Evolutionary conservation across 1,140 invertebrate genomes (phyloP).

Genomic region (Bombus sibiricus): DNA sequence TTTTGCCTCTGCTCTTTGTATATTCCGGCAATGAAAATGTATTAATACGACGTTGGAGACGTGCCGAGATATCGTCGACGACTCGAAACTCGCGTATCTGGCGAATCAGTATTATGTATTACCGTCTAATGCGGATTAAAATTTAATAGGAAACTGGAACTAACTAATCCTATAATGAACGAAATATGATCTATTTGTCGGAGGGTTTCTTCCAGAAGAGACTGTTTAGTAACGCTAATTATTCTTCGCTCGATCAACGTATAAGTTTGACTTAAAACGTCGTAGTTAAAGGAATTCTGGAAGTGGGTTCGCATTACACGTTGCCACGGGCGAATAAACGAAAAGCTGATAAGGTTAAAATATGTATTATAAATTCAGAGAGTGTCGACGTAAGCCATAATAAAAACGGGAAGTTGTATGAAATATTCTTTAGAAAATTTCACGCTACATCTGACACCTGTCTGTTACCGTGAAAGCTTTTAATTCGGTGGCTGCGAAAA

Average conservation of each 20-base stretch:
- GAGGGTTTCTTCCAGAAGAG: not conserved
- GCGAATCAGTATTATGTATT: no score
- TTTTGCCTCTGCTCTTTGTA: no score
- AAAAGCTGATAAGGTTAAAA: not conserved
- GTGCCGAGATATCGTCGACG: not conserved
- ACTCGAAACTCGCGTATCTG: not conserved
- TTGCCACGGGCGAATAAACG: not conserved
- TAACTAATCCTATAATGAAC: slow-evolving; percentile 29
- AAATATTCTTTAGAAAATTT: slow-evolving; percentile 18
- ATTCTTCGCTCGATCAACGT: slow-evolving; percentile 3
- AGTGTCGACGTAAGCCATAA: no score
- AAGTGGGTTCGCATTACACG: not conserved
- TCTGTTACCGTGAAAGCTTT: not conserved
- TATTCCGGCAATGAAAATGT: not conserved
- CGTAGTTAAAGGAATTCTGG: not conserved
- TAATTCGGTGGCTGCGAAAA: not conserved
- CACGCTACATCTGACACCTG: not conserved
- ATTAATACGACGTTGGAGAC: not conserved
- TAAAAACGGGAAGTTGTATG: not conserved
- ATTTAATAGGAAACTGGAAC: slow-evolving; percentile 9
- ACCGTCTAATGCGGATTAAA: not conserved
- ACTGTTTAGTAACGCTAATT: slow-evolving; percentile 35
- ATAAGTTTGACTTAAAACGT: not conserved
- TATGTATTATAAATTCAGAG: not conserved
- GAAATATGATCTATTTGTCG: slow-evolving; percentile 21